Conservation (phyloP, 1,140 invertebrate species). For the Drosophila oshimai region DNA sequence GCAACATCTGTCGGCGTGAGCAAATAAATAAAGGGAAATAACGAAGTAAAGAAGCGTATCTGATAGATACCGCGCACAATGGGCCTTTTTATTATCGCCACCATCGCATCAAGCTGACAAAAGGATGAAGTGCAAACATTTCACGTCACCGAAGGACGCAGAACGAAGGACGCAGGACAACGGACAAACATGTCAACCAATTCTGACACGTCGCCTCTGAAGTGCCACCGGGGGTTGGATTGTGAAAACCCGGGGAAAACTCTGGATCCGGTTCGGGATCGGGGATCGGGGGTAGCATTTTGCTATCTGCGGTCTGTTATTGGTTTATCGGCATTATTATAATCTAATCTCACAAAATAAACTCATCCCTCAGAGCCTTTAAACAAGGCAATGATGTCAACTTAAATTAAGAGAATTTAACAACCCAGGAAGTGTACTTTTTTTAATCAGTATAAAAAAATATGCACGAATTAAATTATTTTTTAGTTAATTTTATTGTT, state of each 20-base stretch:
- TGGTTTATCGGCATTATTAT: conserved; percentile 42
- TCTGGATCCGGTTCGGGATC: no score
- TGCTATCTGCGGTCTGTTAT: conserved; percentile 36
- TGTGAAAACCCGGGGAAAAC: not conserved
- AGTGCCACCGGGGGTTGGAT: conserved; percentile 39
- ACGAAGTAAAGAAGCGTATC: conserved; percentile 34
- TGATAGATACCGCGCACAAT: conserved; percentile 47
- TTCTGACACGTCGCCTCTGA: conserved; percentile 68
- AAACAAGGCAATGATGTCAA: no score
- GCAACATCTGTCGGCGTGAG: conserved; percentile 63
- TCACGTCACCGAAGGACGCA: conserved; percentile 28
- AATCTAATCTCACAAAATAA: not conserved
- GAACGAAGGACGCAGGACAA: conserved; percentile 10
- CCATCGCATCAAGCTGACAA: conserved; percentile 64
- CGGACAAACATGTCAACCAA: conserved; percentile 71
- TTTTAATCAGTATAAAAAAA: no score
- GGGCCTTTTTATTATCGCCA: conserved; percentile 53
- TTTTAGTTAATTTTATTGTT: no score
- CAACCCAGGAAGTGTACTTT: no score
- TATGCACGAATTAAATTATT: no score
- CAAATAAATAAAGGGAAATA: conserved; percentile 47
- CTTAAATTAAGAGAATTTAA: no score
- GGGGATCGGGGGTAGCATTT: conserved; percentile 14
- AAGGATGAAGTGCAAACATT: conserved; percentile 76
- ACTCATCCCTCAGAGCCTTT: not conserved